These are phyloP conservation scores for Cirrhinus mrigala DNA, from an alignment of 2,797 vertebrate genomes.

Conservation along the genomic window DNA sequence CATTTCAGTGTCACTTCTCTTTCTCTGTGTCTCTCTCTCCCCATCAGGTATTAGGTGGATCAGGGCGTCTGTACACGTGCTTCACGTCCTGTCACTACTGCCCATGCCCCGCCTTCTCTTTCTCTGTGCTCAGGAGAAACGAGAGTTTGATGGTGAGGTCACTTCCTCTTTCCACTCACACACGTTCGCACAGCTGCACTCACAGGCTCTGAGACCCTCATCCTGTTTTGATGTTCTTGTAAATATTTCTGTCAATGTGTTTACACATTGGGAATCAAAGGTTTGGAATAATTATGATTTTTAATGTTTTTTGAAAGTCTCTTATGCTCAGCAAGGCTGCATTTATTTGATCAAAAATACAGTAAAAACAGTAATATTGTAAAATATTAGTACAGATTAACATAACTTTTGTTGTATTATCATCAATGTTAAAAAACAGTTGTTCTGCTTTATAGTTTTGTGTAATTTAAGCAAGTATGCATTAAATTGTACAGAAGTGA, in stretches of 20 bases:
- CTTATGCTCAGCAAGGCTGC: background rate
- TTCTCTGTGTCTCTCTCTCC: background rate
- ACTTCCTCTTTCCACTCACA: conserved; percentile 26
- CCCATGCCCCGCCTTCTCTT: conserved; percentile 89
- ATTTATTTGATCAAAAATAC: background rate
- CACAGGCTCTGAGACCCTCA: background rate
- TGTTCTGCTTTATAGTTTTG: background rate
- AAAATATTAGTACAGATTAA: background rate
- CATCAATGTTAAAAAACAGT: background rate
- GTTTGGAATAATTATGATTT: background rate
- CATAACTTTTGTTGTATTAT: background rate
- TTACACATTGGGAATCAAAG: background rate
- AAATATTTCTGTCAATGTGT: background rate
- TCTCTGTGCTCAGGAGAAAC: conserved; percentile 85
- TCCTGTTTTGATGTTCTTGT: background rate
- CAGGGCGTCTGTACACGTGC: conserved; percentile 88
- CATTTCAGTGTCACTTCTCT: background rate
- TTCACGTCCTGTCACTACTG: conserved; percentile 93
- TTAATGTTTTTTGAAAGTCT: background rate
- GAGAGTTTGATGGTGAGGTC: conserved; percentile 89
- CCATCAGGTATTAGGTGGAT: conserved; percentile 87
- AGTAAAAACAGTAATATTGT: background rate
- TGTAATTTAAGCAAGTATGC: background rate
- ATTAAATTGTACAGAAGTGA: too few species aligned
- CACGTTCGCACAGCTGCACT: conserved; percentile 3